A percentile compares a stretch with the other conserved stretches of the same genome.
phyloP scores from a whole-genome alignment of 2,888 invertebrate genomes.

The Pollenia amentaria region DNA sequence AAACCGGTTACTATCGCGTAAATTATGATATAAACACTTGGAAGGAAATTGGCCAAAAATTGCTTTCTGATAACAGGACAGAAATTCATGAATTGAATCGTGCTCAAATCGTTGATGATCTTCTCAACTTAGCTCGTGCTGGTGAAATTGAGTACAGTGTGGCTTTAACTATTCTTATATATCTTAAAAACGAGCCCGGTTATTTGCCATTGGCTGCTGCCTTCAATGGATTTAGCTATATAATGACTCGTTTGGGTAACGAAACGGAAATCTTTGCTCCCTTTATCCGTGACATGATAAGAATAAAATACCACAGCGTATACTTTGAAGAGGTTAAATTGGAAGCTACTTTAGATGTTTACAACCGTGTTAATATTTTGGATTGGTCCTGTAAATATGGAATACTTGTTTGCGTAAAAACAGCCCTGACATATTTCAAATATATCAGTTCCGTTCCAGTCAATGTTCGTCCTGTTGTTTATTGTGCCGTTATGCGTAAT shows the following conservation, averaged over 20 bases:
- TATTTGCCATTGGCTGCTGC: slow-evolving; percentile 93
- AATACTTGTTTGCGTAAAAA: slow-evolving; percentile 86
- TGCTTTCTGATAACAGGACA: slow-evolving; percentile 76
- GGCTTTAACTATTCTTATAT: slow-evolving; percentile 89
- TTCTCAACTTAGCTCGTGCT: slow-evolving; percentile 89
- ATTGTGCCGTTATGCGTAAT: slow-evolving; percentile 87
- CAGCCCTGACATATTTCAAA: slow-evolving; percentile 79
- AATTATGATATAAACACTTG: slow-evolving; percentile 85
- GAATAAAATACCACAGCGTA: slow-evolving; percentile 85
- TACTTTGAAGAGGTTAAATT: slow-evolving; percentile 84
- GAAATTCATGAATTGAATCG: slow-evolving; percentile 88
- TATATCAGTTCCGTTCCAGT: slow-evolving; percentile 84
- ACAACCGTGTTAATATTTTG: slow-evolving; percentile 87
- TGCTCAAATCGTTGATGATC: slow-evolving; percentile 93
- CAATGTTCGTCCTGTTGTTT: slow-evolving; percentile 89
- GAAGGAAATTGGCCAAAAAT: slow-evolving; percentile 81
- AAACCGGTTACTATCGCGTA: slow-evolving; percentile 86
- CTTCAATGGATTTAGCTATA: slow-evolving; percentile 84
- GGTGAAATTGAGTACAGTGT: slow-evolving; percentile 86
- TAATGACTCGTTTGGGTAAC: slow-evolving; percentile 80
- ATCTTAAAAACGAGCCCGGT: slow-evolving; percentile 88
- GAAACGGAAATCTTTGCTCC: slow-evolving; percentile 77
- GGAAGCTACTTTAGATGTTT: slow-evolving; percentile 86
- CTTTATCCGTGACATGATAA: slow-evolving; percentile 80
- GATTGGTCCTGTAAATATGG: slow-evolving; percentile 88